Percentiles rank a stretch among this genome's conserved stretches.
These are phyloP conservation scores for Sweltsa coloradensis DNA, from an alignment of 1,140 invertebrate species.

Conservation along the genomic window DNA sequence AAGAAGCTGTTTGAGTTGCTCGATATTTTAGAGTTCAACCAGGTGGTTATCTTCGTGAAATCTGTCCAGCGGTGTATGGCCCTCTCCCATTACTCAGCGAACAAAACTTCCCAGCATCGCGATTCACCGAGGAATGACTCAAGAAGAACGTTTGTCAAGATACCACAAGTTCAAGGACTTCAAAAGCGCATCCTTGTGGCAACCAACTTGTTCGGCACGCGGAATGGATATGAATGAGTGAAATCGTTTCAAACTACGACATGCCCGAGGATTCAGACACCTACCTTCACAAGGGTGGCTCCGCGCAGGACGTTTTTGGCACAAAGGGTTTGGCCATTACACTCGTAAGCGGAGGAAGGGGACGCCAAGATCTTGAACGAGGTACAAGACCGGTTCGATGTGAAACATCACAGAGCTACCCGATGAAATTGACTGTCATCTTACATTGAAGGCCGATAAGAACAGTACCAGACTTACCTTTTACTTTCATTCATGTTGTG, in stretches of 20 bases:
- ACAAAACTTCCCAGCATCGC: constrained; percentile 99
- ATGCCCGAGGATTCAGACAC: constrained; percentile 99
- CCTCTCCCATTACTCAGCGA: constrained; percentile 90
- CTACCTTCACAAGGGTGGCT: constrained; percentile 95
- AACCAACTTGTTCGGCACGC: constrained; percentile 96
- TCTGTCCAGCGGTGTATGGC: constrained; percentile 98
- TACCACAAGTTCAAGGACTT: constrained; percentile 99
- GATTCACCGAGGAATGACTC: constrained; percentile 96
- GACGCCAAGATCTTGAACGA: constrained; percentile 97
- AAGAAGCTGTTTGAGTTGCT: constrained; percentile 97
- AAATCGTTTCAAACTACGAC: constrained; percentile 99
- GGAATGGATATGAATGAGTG: constrained; percentile 94
- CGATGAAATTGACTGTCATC: constrained; percentile 96
- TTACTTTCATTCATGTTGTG: too few species aligned
- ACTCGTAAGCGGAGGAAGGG: constrained; percentile 92
- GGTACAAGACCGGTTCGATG: constrained; percentile 97
- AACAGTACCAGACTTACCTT: too few species aligned
- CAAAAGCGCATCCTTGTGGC: constrained; percentile 93
- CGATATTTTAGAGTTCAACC: constrained; percentile 98
- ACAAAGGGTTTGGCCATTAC: constrained; percentile 97
- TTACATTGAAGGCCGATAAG: too few species aligned
- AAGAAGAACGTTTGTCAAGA: constrained; percentile 91
- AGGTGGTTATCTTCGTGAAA: constrained; percentile 99
- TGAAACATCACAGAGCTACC: constrained; percentile 96
- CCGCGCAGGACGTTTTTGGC: constrained; percentile 94